Conservation (phyloP, 2,797 vertebrate species). For the Lutjanus argentimaculatus region DNA sequence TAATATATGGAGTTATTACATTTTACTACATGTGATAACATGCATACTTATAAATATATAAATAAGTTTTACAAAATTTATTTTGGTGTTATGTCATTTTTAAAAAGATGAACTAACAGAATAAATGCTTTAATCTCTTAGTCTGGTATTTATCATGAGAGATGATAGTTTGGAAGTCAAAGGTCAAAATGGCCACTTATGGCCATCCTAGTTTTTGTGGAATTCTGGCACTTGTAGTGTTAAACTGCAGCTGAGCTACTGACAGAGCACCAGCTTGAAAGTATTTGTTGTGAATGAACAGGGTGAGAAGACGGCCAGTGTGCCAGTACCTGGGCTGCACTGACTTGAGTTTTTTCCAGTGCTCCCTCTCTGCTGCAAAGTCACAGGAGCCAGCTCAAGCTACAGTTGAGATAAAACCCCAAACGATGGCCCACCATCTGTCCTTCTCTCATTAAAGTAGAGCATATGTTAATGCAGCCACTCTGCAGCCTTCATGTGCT, state of each 20-base stretch:
- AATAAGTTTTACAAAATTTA: no score
- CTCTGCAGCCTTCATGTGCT: conserved; percentile 66
- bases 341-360: not conserved
- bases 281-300: not conserved
- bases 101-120: no score
- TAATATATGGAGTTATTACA: no score
- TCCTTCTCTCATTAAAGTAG: conserved; percentile 78
- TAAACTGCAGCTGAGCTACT: not conserved
- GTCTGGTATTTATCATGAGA: no score
- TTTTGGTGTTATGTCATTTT: no score
- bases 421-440: conserved; percentile 79
- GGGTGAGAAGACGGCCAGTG: not conserved
- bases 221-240: no score
- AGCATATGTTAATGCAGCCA: conserved; percentile 84
- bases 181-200: no score
- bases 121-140: no score
- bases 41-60: no score
- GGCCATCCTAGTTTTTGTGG: no score
- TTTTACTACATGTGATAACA: no score
- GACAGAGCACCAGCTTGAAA: not conserved
- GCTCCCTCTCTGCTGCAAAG: conserved; percentile 56
- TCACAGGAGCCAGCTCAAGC: conserved; percentile 53
- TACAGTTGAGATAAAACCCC: conserved; percentile 56
- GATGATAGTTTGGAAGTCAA: no score
- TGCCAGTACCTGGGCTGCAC: not conserved